phyloP scores from a whole-genome alignment of 2,797 vertebrate genomes.

The Acridotheres tristis region DNA sequence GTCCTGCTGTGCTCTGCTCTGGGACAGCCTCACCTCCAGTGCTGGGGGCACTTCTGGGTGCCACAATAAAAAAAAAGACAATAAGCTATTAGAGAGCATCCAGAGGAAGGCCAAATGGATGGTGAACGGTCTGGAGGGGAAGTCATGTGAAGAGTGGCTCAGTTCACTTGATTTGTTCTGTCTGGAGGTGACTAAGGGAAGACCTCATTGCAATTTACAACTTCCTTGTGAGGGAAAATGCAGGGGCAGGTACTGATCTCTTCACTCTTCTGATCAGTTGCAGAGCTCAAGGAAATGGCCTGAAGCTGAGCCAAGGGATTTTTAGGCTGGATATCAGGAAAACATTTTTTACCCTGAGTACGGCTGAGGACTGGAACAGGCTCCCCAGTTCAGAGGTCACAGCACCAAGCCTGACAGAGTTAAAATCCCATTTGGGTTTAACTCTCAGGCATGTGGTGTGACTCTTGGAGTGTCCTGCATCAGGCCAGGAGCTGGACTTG shows the following conservation, averaged over 20 bases:
- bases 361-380: not conserved
- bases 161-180: not conserved
- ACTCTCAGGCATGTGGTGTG: not conserved
- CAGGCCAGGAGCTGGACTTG: rapidly evolving
- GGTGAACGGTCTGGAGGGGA: not conserved
- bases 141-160: not conserved
- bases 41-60: not conserved
- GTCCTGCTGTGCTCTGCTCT: rapidly evolving
- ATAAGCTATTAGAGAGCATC: not conserved
- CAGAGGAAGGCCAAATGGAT: not conserved
- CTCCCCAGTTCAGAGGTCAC: not conserved
- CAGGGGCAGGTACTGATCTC: not conserved
- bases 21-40: rapidly evolving
- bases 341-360: not conserved
- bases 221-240: not conserved
- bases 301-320: no score
- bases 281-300: not conserved
- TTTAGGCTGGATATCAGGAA: not conserved
- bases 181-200: not conserved
- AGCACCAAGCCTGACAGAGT: not conserved
- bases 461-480: rapidly evolving
- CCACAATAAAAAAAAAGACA: not conserved
- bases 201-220: not conserved
- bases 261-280: not conserved
- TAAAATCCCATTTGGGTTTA: not conserved